These are phyloP conservation scores for Metopia argyrocephala DNA, from an alignment of 2,888 invertebrate species.

Conservation along the genomic window DNA sequence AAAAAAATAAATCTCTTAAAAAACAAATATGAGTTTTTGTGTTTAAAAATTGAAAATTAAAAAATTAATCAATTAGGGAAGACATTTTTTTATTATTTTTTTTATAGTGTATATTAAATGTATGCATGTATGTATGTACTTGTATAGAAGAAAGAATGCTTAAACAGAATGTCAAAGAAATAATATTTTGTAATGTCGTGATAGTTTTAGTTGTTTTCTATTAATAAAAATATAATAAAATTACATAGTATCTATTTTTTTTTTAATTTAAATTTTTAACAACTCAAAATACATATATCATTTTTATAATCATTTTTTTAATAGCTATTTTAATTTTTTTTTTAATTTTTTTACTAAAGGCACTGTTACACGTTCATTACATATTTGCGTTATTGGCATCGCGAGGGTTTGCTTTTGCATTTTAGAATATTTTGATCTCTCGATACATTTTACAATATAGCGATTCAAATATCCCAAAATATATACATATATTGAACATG, in stretches of 20 bases:
- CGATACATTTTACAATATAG: too few species aligned
- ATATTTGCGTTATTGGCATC: too few species aligned
- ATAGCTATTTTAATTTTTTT: too few species aligned
- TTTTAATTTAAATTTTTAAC: too few species aligned
- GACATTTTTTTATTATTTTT: constrained; percentile 31
- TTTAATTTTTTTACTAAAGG: too few species aligned
- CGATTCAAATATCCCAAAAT: too few species aligned
- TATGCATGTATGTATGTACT: constrained; percentile 18
- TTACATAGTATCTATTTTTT: constrained; percentile 16
- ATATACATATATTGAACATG: too few species aligned
- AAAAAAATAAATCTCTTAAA: not conserved
- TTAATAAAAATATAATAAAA: constrained; percentile 10
- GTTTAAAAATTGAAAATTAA: not conserved
- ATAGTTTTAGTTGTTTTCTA: constrained; percentile 26
- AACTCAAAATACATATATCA: too few species aligned
- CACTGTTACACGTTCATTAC: too few species aligned
- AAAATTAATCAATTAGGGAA: constrained; percentile 52
- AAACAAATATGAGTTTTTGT: constrained; percentile 19
- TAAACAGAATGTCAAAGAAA: constrained; percentile 50
- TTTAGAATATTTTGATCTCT: too few species aligned
- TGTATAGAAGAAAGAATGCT: constrained; percentile 37
- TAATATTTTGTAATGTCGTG: not conserved
- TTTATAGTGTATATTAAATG: constrained; percentile 19
- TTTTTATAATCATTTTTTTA: too few species aligned
- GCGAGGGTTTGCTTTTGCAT: too few species aligned